phyloP scores from a whole-genome alignment of 2,113 vertebrate genomes.

The Nanorana parkeri region DNA sequence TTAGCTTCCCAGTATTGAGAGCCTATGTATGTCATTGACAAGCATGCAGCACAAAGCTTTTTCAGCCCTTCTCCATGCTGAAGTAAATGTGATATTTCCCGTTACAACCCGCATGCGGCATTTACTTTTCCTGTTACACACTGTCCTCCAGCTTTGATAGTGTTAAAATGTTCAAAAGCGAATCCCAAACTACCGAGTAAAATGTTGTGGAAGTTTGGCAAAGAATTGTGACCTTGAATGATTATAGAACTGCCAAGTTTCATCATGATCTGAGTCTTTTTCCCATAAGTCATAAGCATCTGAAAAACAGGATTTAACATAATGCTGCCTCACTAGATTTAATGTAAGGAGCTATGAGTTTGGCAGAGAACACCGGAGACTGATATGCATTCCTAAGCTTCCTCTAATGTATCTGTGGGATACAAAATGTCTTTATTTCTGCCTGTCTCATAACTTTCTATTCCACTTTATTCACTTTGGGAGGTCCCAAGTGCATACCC shows the following conservation, averaged over 20 bases:
- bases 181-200: slow-evolving; percentile 37
- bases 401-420: slow-evolving; percentile 51
- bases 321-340: slow-evolving; percentile 56
- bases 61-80: too few species aligned
- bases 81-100: too few species aligned
- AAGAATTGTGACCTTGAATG: slow-evolving; percentile 47
- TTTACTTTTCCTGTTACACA: not conserved
- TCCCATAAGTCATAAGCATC: slow-evolving; percentile 54
- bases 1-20: too few species aligned
- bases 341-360: slow-evolving; percentile 50
- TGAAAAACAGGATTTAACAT: slow-evolving; percentile 57
- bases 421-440: slow-evolving; percentile 53
- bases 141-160: not conserved
- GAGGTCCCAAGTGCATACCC: slow-evolving; percentile 33
- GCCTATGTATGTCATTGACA: too few species aligned
- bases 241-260: slow-evolving; percentile 56
- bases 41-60: too few species aligned
- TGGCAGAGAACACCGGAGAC: slow-evolving; percentile 31
- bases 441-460: slow-evolving; percentile 50
- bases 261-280: slow-evolving; percentile 54
- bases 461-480: slow-evolving; percentile 51
- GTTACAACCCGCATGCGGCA: too few species aligned
- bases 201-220: slow-evolving; percentile 44
- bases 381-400: slow-evolving; percentile 45
- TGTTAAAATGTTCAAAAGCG: slow-evolving; percentile 34